These are phyloP conservation scores for Diloba caeruleocephala DNA, from an alignment of 2,888 invertebrate genomes.

Conservation along the genomic window DNA sequence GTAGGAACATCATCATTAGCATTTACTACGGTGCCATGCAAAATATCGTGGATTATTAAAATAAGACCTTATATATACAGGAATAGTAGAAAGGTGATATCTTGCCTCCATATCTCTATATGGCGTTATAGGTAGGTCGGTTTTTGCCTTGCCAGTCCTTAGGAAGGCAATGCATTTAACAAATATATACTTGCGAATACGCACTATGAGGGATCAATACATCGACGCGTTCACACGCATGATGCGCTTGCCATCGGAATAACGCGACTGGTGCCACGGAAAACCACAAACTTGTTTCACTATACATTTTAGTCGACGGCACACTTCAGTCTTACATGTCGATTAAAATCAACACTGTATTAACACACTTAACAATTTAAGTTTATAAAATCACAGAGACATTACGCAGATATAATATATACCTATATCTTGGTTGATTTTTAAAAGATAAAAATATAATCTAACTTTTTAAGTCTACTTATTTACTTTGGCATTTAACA, in stretches of 20 bases:
- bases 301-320: constrained; percentile 39
- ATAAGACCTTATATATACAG: too few species aligned
- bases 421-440: constrained; percentile 43
- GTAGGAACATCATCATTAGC: too few species aligned
- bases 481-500: constrained; percentile 12
- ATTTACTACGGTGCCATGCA: too few species aligned
- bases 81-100: too few species aligned
- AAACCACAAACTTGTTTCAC: constrained; percentile 9
- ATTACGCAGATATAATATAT: constrained; percentile 32
- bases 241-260: not conserved
- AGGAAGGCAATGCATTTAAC: too few species aligned
- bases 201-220: not conserved
- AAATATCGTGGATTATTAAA: too few species aligned
- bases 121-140: too few species aligned
- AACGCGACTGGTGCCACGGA: not conserved
- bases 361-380: constrained; percentile 47
- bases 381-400: constrained; percentile 50
- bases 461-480: constrained; percentile 2
- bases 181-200: too few species aligned
- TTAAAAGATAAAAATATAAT: not conserved
- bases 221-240: not conserved
- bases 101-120: too few species aligned
- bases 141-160: too few species aligned
- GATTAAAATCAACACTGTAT: constrained; percentile 24
- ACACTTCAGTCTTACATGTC: constrained; percentile 45